These are phyloP conservation scores for Petrosia ficiformis DNA, from an alignment of 37 sponge, comb jelly and placozoan species.

Conservation along the genomic window DNA sequence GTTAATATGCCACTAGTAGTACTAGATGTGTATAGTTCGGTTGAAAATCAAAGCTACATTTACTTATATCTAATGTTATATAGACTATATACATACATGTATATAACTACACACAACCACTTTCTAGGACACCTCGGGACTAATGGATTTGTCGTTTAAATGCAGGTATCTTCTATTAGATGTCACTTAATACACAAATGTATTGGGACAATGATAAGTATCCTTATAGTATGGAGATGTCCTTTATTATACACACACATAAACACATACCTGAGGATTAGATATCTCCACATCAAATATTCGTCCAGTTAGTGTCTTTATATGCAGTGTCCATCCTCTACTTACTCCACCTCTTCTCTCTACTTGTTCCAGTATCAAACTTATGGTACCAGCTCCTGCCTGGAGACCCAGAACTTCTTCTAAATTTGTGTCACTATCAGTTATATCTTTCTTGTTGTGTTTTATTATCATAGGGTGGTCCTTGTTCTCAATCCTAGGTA, in stretches of 20 bases:
- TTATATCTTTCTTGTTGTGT: background rate
- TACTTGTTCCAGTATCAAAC: background rate
- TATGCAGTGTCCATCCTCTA: background rate
- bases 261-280: background rate
- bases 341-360: background rate
- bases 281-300: background rate
- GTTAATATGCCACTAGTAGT: too few species aligned
- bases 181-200: too few species aligned
- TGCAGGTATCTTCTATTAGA: too few species aligned
- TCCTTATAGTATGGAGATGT: background rate
- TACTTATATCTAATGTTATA: too few species aligned
- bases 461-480: background rate
- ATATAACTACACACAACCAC: background rate
- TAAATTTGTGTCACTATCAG: background rate
- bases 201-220: too few species aligned
- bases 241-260: background rate
- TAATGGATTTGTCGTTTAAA: too few species aligned
- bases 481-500: too few species aligned
- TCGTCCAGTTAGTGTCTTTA: slow-evolving; percentile 1
- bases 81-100: too few species aligned
- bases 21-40: too few species aligned
- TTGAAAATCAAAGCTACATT: too few species aligned
- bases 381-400: background rate
- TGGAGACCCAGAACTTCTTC: background rate
- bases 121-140: too few species aligned